A percentile compares a stretch with the other conserved stretches of the same genome.
phyloP scores from a whole-genome alignment of 2,113 vertebrate species.

The Tachysurus vachellii region DNA sequence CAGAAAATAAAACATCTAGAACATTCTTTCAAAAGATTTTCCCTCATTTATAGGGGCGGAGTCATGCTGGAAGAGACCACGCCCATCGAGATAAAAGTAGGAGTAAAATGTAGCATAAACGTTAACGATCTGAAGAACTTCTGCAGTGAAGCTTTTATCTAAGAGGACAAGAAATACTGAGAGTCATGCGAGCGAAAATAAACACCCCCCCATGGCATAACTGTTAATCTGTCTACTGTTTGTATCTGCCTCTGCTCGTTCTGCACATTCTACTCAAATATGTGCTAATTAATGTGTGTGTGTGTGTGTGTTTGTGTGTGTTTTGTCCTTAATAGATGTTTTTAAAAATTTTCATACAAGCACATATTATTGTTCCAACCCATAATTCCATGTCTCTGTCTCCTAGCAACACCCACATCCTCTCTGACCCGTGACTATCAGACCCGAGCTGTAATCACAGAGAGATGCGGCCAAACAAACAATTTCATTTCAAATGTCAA shows the following conservation, averaged over 20 bases:
- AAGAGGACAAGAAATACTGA: not conserved
- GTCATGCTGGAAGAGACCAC: not conserved
- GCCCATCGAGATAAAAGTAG: not conserved
- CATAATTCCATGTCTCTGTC: slow-evolving; percentile 3
- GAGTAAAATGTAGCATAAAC: not conserved
- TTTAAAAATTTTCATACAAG: not conserved
- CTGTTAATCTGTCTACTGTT: not conserved
- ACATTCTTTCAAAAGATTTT: not conserved
- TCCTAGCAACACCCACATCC: slow-evolving; percentile 29
- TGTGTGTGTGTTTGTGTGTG: not conserved
- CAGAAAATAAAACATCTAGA: not conserved
- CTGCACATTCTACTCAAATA: not conserved
- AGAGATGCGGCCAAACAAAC: not conserved
- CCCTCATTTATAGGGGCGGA: not conserved
- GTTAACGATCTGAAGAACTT: not conserved
- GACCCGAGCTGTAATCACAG: not conserved
- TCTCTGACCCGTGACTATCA: not conserved
- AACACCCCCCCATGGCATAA: not conserved
- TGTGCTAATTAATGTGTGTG: not conserved
- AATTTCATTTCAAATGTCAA: slow-evolving; percentile 12
- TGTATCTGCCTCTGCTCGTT: not conserved
- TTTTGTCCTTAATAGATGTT: slow-evolving; percentile 21
- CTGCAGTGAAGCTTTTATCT: not conserved
- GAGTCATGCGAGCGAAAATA: not conserved
- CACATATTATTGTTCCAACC: not conserved